Evolutionary conservation across 2,113 vertebrate species (phyloP).

Genomic region (Muscicapa adusta): DNA sequence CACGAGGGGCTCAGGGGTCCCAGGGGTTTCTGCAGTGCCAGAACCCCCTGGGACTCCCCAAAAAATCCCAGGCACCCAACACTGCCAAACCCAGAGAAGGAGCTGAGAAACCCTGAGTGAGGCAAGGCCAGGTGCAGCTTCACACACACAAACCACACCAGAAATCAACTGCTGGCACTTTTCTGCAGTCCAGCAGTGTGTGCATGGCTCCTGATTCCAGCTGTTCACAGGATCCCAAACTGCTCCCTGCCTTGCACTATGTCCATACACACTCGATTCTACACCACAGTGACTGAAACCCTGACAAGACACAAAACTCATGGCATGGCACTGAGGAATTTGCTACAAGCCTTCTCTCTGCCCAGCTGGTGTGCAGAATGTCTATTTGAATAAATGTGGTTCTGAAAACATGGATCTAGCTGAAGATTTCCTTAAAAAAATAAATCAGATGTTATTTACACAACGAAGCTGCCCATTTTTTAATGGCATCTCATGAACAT

Average conservation of each 20-base stretch:
- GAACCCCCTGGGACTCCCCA: background rate
- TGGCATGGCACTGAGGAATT: rapidly evolving
- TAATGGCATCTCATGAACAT: background rate
- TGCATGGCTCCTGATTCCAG: background rate
- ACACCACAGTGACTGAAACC: background rate
- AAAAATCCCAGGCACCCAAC: background rate
- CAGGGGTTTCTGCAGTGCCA: rapidly evolving
- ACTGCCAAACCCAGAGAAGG: background rate
- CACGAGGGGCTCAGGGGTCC: background rate
- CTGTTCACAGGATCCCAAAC: background rate
- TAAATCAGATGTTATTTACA: background rate
- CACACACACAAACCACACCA: rapidly evolving
- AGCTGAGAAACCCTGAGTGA: background rate
- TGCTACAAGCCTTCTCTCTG: background rate
- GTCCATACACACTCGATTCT: rapidly evolving
- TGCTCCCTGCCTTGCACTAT: rapidly evolving
- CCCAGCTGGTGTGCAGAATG: background rate
- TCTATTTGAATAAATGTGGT: background rate
- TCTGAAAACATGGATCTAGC: background rate
- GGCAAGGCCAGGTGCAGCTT: background rate
- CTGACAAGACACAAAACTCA: background rate
- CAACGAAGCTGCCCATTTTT: background rate
- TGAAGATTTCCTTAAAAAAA: background rate
- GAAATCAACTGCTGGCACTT: background rate
- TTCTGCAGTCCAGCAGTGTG: background rate